Evolutionary conservation across 2,797 vertebrate species (phyloP).

Genomic region (Acrossocheilus wenchowensis): DNA sequence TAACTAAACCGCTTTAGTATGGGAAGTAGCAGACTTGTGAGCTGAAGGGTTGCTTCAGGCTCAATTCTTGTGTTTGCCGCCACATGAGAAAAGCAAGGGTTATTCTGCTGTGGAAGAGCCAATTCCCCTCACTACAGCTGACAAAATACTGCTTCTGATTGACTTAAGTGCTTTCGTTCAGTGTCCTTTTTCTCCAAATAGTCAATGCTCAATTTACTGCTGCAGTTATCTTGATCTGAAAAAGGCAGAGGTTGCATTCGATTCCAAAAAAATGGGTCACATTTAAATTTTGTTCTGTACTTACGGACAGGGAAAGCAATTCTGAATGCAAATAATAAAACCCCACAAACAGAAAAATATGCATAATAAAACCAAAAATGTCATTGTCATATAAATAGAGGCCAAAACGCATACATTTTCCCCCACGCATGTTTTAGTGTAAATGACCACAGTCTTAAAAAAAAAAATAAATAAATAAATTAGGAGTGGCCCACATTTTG

Average conservation of each 20-base stretch:
- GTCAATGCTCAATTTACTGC: neutral
- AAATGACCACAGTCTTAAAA: too few relatives aligned
- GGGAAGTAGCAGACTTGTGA: neutral
- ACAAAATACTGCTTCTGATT: neutral
- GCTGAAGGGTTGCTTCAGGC: neutral
- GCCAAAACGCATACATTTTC: too few relatives aligned
- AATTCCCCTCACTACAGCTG: neutral
- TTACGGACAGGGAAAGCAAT: neutral
- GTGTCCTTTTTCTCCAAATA: neutral
- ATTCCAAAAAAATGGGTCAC: neutral
- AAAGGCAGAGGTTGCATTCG: neutral
- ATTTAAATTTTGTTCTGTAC: neutral
- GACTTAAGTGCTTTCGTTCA: neutral
- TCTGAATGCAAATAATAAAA: neutral
- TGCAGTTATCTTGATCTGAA: neutral
- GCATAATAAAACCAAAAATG: neutral
- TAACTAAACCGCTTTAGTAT: neutral
- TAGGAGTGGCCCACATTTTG: too few relatives aligned
- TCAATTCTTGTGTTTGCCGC: neutral
- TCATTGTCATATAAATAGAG: too few relatives aligned
- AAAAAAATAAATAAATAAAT: too few relatives aligned
- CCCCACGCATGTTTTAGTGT: too few relatives aligned
- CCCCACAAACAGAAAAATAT: neutral
- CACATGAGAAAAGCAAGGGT: neutral
- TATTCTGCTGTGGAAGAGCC: neutral